These are phyloP conservation scores for Ganaspis sp. DNA, from an alignment of 1,140 invertebrate species.

Conservation along the genomic window DNA sequence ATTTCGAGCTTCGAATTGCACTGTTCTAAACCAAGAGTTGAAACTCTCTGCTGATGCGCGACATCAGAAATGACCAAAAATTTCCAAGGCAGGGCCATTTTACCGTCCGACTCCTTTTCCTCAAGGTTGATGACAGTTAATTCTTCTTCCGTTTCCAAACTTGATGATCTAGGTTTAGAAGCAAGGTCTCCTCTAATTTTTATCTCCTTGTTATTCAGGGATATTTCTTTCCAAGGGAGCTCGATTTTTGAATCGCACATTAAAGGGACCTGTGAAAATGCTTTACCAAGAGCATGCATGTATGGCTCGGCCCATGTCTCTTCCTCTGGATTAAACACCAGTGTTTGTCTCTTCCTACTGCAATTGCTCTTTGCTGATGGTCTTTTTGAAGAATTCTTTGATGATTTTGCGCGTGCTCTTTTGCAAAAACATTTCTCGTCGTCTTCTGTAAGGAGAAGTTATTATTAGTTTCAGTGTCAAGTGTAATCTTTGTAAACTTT, in stretches of 20 bases:
- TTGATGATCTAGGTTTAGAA: background rate
- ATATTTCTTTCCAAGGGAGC: slow-evolving; percentile 66
- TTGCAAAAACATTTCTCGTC: slow-evolving; percentile 33
- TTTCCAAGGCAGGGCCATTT: slow-evolving; percentile 62
- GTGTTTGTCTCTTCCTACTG: slow-evolving; percentile 52
- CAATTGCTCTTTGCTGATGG: slow-evolving; percentile 22
- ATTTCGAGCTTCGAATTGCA: slow-evolving; percentile 64
- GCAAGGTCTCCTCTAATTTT: slow-evolving; percentile 49
- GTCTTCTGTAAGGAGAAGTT: background rate
- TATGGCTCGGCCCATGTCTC: slow-evolving; percentile 62
- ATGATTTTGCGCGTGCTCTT: slow-evolving; percentile 26
- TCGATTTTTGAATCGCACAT: slow-evolving; percentile 62
- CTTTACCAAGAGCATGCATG: slow-evolving; percentile 51
- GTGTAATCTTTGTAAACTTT: too few relatives aligned
- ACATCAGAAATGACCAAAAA: slow-evolving; percentile 58
- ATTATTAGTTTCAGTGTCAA: too few relatives aligned
- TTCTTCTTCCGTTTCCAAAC: background rate
- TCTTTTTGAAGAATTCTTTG: slow-evolving; percentile 30
- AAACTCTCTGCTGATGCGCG: background rate
- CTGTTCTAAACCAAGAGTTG: background rate
- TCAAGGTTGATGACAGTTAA: background rate
- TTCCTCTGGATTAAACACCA: slow-evolving; percentile 59
- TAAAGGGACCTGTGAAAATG: slow-evolving; percentile 57
- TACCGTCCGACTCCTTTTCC: slow-evolving; percentile 45
- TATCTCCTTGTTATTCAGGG: slow-evolving; percentile 46